Evolutionary conservation across 2,797 vertebrate genomes (phyloP), one percentile per base, ranked within the genome.

Genomic region (Philypnodon macrostomus): DNA sequence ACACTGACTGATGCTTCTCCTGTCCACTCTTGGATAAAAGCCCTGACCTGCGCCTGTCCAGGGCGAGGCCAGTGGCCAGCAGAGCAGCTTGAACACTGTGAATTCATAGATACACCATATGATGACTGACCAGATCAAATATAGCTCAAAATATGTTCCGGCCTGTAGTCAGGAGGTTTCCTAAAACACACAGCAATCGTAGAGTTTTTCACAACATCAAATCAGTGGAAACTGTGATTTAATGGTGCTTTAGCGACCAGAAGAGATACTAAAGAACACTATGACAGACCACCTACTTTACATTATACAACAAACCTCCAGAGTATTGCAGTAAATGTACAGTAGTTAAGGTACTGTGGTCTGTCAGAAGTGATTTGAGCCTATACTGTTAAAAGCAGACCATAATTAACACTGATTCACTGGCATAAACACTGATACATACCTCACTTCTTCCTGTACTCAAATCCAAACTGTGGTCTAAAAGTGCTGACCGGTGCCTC

Each of bases 1-100:
- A 39, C 44, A 63, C 62, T 68, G 77, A 76, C 80, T 58, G 79
- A 80, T 79, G 75, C 67, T 47, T 58, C 53, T 44, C 27, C 57
- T 65, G 61, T 63, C 29, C 34, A 51, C 51, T 63, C 50, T 63
- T 85, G 82, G 85, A 81, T 33, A 14, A 60, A 51, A 66, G 78
- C 81, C 79, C 68, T 40, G 49, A 70, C 70, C 70, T 32, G 42
- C 18, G 61, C 47, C 49, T 47, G 55, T 63, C 64, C 67, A 38
- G 59, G 26, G 52, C 60, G 64, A 58, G 56, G 60, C 63, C 5
- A 15, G 51, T 42, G 55, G 63, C 67, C 57, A 66, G 54, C 51
- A 37, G 30, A 53, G 52, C 51, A 24, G 35, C 17, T 39, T 39
- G 68, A 59, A 58, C 56, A 40, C 17, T 40, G 23, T 38, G 53